Evolutionary conservation across 2,888 invertebrate species (phyloP).

Genomic region (Ophion costatus): DNA sequence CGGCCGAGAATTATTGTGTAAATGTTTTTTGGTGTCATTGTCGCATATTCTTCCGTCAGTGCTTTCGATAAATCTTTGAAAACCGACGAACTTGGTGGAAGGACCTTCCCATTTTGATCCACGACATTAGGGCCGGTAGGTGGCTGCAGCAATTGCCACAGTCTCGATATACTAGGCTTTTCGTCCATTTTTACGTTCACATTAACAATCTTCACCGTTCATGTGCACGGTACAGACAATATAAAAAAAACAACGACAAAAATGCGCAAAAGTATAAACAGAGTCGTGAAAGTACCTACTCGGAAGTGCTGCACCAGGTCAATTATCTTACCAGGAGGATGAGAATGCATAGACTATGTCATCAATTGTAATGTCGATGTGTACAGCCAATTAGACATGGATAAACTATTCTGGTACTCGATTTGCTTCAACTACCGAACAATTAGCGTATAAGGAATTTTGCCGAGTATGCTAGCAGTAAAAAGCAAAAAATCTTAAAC

Average conservation of each 20-base stretch:
- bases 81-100: neutral
- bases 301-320: too few species aligned
- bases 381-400: too few species aligned
- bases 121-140: neutral
- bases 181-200: neutral
- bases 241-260: neutral
- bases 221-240: neutral
- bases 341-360: too few species aligned
- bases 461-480: too few species aligned
- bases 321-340: too few species aligned
- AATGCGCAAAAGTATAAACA: neutral
- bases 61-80: neutral
- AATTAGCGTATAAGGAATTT: too few species aligned
- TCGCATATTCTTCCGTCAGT: neutral
- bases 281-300: neutral
- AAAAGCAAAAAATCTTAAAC: slow-evolving; percentile 6
- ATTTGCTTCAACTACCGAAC: too few species aligned
- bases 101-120: neutral
- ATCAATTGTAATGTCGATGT: too few species aligned
- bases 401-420: too few species aligned
- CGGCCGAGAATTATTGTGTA: neutral
- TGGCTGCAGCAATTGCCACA: slow-evolving; percentile 1
- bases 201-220: neutral
- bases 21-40: neutral
- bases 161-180: neutral